These are phyloP conservation scores for Bombycilla garrulus DNA, from an alignment of 2,113 vertebrate genomes.

Conservation along the genomic window DNA sequence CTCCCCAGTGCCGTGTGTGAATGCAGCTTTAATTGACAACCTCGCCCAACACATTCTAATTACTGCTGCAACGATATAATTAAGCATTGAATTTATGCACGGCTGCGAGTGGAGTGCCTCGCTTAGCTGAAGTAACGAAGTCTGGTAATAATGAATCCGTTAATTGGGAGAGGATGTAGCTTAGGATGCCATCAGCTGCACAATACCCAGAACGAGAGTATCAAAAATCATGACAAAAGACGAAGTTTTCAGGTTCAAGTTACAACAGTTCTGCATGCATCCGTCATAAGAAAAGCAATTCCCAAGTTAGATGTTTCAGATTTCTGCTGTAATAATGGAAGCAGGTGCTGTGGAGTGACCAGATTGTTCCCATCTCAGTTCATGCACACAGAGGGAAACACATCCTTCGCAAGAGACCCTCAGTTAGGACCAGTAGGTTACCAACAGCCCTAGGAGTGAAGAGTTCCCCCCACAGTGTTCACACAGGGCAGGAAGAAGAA, in stretches of 20 bases:
- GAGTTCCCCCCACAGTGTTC: neutral
- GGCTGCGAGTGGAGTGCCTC: slow-evolving; percentile 36
- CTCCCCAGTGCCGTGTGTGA: slow-evolving; percentile 2
- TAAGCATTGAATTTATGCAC: slow-evolving; percentile 63
- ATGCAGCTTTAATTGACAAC: slow-evolving; percentile 63
- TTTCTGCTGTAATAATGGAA: neutral
- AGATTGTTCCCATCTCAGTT: neutral
- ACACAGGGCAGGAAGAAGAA: neutral
- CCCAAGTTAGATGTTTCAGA: neutral
- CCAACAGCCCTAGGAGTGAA: neutral
- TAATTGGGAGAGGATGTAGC: slow-evolving; percentile 63
- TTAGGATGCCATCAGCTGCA: slow-evolving; percentile 42
- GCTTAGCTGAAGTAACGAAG: slow-evolving; percentile 61
- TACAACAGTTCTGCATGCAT: neutral
- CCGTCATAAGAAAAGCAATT: neutral
- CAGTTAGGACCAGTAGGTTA: neutral
- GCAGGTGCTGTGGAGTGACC: neutral
- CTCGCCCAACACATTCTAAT: slow-evolving; percentile 69
- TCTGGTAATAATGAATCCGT: slow-evolving; percentile 60
- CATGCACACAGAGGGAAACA: neutral
- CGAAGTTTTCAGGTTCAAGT: neutral
- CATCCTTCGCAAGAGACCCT: neutral
- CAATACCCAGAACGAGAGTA: neutral
- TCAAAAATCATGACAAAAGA: neutral
- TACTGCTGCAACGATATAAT: slow-evolving; percentile 69